Conservation (phyloP, 2,888 invertebrate species). For the Xestia ashworthii region DNA sequence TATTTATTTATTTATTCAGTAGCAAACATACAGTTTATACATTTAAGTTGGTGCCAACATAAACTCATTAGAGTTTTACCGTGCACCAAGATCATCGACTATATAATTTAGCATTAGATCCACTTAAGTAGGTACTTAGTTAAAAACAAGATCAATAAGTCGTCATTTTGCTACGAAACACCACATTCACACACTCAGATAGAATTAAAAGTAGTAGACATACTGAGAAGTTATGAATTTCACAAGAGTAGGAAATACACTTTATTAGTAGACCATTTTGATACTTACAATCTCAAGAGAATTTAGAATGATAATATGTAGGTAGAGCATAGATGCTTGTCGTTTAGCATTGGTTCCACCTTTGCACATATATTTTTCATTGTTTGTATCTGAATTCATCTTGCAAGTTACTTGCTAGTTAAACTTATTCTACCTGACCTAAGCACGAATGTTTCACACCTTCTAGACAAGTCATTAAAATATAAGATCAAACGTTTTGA, state of each 20-base stretch:
- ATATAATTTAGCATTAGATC: too few relatives aligned
- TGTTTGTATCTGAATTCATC: not conserved
- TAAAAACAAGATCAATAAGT: not conserved
- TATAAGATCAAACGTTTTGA: constrained; percentile 32
- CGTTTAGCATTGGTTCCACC: not conserved
- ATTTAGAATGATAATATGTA: not conserved
- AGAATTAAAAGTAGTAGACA: not conserved
- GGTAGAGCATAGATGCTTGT: not conserved
- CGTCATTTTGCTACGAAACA: not conserved
- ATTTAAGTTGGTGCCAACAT: too few relatives aligned
- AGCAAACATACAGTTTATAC: too few relatives aligned
- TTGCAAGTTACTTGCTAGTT: not conserved
- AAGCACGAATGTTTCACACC: constrained; percentile 19
- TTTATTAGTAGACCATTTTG: not conserved
- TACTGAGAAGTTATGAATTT: not conserved
- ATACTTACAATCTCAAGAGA: not conserved
- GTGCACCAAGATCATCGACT: too few relatives aligned
- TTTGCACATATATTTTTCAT: not conserved
- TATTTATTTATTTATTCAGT: too few relatives aligned
- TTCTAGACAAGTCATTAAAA: constrained; percentile 47
- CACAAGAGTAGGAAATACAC: not conserved
- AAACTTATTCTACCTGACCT: not conserved
- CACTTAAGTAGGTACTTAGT: too few relatives aligned
- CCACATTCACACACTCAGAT: not conserved
- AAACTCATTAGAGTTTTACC: too few relatives aligned